Percentiles rank a stretch among this genome's conserved stretches.
These are phyloP conservation scores for Malurus alboscapulatus DNA, from an alignment of 2,113 vertebrate genomes.

Conservation along the genomic window DNA sequence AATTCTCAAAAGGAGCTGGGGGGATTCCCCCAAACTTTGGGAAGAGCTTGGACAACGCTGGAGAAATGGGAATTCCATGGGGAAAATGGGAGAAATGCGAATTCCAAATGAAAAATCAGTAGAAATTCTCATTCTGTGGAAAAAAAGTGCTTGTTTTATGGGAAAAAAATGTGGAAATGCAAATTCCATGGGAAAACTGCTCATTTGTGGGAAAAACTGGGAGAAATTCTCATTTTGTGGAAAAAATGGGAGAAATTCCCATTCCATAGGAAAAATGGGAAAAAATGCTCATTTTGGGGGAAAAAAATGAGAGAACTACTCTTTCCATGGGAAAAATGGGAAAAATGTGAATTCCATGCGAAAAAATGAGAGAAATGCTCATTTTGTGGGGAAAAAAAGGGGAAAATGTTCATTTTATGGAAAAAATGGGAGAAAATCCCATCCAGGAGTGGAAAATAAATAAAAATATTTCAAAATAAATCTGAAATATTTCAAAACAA, in stretches of 20 bases:
- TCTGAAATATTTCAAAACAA: not conserved
- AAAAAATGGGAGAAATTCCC: not conserved
- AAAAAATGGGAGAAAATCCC: not conserved
- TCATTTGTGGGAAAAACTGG: no score
- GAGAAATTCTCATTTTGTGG: not conserved
- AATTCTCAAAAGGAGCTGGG: not conserved
- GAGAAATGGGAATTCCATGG: no score
- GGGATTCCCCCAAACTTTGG: not conserved
- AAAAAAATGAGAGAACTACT: not conserved
- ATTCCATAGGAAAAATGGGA: not conserved
- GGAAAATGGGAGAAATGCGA: no score
- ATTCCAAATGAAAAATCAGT: no score
- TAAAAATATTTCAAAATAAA: not conserved
- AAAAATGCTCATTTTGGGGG: not conserved
- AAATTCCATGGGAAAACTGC: not conserved
- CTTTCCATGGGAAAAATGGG: not conserved
- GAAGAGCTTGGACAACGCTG: not conserved
- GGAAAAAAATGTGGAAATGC: no score
- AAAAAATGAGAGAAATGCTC: not conserved
- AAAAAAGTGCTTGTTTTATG: no score
- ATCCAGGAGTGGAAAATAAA: not conserved
- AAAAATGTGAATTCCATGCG: not conserved
- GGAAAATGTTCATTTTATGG: rapidly evolving
- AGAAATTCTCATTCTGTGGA: no score
- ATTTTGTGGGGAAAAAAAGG: not conserved